phyloP scores from a whole-genome alignment of 2,113 vertebrate genomes.

The Loxodonta africana region DNA sequence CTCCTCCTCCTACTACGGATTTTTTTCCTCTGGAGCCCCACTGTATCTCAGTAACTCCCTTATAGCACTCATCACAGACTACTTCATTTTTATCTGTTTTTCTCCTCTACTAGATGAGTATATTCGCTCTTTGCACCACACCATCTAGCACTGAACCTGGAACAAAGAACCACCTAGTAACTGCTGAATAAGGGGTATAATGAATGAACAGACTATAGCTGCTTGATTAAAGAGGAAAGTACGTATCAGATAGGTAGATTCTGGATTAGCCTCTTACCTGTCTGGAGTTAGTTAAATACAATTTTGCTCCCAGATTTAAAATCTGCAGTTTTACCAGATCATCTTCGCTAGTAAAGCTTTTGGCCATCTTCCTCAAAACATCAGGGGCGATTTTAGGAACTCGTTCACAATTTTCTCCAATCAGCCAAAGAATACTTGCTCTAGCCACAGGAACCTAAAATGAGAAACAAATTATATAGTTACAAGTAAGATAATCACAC shows the following conservation, averaged over 20 bases:
- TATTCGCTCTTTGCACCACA: not conserved
- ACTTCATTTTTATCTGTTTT: not conserved
- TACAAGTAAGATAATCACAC: not conserved
- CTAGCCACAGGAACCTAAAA: conserved; percentile 97
- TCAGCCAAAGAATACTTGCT: conserved; percentile 99
- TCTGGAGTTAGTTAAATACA: conserved; percentile 98
- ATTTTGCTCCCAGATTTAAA: conserved; percentile 96
- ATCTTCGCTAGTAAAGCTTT: conserved; percentile 95
- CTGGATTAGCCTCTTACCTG: conserved; percentile 91
- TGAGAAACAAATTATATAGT: conserved; percentile 61
- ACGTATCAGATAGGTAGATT: not conserved
- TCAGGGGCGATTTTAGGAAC: conserved; percentile 98
- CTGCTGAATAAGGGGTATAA: not conserved
- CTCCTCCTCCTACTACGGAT: not conserved
- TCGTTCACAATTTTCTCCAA: conserved; percentile 97
- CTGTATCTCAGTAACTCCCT: not conserved
- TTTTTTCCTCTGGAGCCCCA: not conserved
- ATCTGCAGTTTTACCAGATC: conserved; percentile 98
- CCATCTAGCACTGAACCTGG: not conserved
- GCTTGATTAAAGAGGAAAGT: not conserved
- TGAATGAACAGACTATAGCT: not conserved
- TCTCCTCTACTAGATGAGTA: not conserved
- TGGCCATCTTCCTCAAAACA: conserved; percentile 96
- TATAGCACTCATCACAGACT: not conserved
- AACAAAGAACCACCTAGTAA: not conserved